Conservation (phyloP, 35 echinoderm and acorn worm species). For the Nesometra sesokonis region DNA sequence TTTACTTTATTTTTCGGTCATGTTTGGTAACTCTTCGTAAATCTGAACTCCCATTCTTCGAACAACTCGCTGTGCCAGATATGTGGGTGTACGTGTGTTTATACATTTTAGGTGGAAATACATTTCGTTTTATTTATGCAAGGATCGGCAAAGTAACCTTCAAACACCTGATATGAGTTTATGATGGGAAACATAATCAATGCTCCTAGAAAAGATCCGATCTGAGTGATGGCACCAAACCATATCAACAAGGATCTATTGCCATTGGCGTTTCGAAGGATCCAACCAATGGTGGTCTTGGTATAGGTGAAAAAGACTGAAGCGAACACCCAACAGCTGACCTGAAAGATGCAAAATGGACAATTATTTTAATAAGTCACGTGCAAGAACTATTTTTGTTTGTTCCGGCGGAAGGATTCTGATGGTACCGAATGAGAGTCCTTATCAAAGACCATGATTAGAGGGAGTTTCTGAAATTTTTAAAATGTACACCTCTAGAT, state of each 20-base stretch:
- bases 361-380: too few species aligned
- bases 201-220: conserved; percentile 74
- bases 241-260: conserved; percentile 64
- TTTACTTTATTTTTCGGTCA: too few species aligned
- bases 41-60: too few species aligned
- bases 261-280: conserved; percentile 61
- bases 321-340: conserved; percentile 59
- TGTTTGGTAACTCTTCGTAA: too few species aligned
- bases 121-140: conserved; percentile 33
- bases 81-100: too few species aligned
- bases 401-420: too few species aligned
- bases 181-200: conserved; percentile 83
- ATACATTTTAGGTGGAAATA: neutral
- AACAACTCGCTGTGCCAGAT: too few species aligned
- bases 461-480: too few species aligned
- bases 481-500: too few species aligned
- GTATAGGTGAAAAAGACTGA: conserved; percentile 67
- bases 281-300: conserved; percentile 78
- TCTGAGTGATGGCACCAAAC: conserved; percentile 74
- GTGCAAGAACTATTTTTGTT: too few species aligned
- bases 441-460: too few species aligned
- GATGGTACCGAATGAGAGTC: too few species aligned
- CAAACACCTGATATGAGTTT: conserved; percentile 26
- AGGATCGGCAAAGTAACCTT: conserved; percentile 37
- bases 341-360: conserved; percentile 21